A percentile compares a stretch with the other conserved stretches of the same genome.
phyloP scores from a whole-genome alignment of 2,888 invertebrate genomes.

The Metacarcinus magister region DNA sequence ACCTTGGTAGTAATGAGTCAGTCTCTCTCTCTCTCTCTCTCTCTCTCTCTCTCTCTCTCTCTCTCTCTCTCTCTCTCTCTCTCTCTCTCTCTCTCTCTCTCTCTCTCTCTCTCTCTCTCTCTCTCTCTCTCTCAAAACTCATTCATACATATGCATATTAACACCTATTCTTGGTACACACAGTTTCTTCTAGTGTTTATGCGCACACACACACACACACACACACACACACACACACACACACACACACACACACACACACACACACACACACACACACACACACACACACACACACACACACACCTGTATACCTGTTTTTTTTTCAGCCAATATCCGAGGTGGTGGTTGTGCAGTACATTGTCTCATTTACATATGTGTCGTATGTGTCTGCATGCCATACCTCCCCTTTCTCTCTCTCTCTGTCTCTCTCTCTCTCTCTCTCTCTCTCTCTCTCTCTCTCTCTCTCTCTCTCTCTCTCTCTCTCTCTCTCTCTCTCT shows the following conservation, averaged over 20 bases:
- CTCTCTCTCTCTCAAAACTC: background rate
- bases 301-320: background rate
- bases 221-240: constrained; percentile 43
- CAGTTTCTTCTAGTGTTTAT: background rate
- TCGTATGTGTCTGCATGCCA: background rate
- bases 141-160: background rate
- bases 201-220: background rate
- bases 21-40: constrained; percentile 18
- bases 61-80: no score
- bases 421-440: background rate
- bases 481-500: background rate
- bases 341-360: background rate
- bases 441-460: background rate
- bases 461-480: background rate
- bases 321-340: background rate
- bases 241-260: constrained; percentile 55
- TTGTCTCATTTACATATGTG: constrained; percentile 4
- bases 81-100: no score
- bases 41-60: no score
- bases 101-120: background rate
- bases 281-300: constrained; percentile 34
- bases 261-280: constrained; percentile 43
- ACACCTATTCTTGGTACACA: background rate
- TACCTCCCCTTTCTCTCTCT: background rate
- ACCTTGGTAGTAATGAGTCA: background rate